Base-by-base conservation (phyloP, 2,797 vertebrate species). In the Arctocebus calabarensis region DNA sequence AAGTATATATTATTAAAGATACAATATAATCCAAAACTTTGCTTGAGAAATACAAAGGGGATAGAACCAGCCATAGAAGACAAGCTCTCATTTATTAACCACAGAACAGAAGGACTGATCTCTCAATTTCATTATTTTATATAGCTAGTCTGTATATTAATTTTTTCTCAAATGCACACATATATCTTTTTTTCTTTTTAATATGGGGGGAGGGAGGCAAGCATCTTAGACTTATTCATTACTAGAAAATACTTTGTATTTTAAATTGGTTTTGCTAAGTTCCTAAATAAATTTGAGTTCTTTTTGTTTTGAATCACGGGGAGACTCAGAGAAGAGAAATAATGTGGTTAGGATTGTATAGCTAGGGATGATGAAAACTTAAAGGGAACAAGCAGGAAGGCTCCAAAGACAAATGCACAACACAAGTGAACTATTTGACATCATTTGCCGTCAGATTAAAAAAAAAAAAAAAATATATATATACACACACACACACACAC, bases 161-260 rank as follows among this genome's bases (percentile, higher is more conserved):
- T 52, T 27, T 79, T 68, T 62, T 66, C 74, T 71, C 85, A 92
- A 29, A 61, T 16, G 48, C 48, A 16, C 14, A 52, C 52, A 37
- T 43, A 25, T 29, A 55, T 34, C 75, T 75, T 74, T 81, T 20
- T 68, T 52, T 45, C 57, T 66, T 68, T 66, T 79, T 68, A 73
- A 90, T 52, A 64, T 22, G 10, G 22, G 25, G 16, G 11, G 12
- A 71, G 9, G 34, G 27, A 68, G 40, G 7, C 52, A 93, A 9
- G 17, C 89, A 7, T 71, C 95, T 96, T 29, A 82, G 79, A 94
- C 13, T 94, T 10, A 55, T 32, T 94, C 20, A 59, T 77, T 94
- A 88, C 20, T 62, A 64, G 55, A 93, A 94, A 96, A 85, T 37
- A 34, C 27, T 84, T 95, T 91, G 37, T 85, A 57, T 61, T 73